Conservation (phyloP, 2,888 invertebrate genomes). For the Sepioteuthis lessoniana region DNA sequence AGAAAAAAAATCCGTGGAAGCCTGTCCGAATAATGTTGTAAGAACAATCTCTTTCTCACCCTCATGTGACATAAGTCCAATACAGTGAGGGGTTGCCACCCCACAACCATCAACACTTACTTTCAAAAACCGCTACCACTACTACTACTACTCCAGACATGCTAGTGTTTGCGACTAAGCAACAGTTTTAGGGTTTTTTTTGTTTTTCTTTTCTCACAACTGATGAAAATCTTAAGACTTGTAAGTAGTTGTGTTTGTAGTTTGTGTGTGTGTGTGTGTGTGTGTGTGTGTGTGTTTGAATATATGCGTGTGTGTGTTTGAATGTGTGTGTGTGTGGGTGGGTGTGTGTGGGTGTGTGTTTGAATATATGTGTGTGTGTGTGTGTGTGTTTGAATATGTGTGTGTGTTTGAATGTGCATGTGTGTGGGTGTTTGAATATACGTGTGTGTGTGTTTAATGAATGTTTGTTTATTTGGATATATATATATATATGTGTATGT, state of each 20-base stretch:
- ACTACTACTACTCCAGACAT: not conserved
- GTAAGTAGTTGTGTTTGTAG: not conserved
- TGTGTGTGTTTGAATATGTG: not conserved
- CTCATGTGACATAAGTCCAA: not conserved
- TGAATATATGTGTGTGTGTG: too few relatives aligned
- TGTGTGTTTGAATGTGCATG: not conserved
- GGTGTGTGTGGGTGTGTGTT: not conserved
- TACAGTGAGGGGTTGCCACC: not conserved
- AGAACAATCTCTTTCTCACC: not conserved
- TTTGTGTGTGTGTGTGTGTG: too few relatives aligned
- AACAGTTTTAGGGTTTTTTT: too few relatives aligned
- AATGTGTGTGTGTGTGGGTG: not conserved
- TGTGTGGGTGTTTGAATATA: not conserved
- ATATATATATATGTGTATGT: too few relatives aligned
- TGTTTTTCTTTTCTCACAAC: not conserved
- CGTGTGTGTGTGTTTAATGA: too few relatives aligned
- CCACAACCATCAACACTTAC: conserved; percentile 11
- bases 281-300: not conserved
- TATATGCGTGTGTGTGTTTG: too few relatives aligned
- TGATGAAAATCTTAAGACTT: not conserved
- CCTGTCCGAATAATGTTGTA: not conserved
- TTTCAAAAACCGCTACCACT: not conserved
- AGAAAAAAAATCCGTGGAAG: not conserved
- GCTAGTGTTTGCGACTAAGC: not conserved
- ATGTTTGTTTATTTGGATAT: too few relatives aligned